Evolutionary conservation across 2,888 invertebrate species (phyloP), one percentile per base, ranked within the genome.

Genomic region (Hyalella azteca): DNA sequence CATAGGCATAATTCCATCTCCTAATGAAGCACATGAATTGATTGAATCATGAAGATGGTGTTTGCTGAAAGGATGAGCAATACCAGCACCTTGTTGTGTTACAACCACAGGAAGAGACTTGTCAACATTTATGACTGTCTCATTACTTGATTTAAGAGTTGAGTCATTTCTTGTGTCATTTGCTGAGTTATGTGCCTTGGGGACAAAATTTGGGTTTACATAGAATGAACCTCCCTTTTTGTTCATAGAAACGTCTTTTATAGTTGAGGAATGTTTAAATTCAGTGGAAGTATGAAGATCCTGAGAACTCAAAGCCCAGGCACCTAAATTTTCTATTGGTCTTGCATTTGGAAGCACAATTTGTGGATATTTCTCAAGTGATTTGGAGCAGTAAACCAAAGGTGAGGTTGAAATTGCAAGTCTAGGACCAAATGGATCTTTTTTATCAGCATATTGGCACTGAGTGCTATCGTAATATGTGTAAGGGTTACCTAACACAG

Each of bases 151-250:
- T 26, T 26, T 54, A 13, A 7, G 3, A 3, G 26, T 3, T 1
- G 13, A 54, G 22, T 22, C 19, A 54, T 26, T 26, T 5, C 2
- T 54, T 26, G 54, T 26, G 2, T 54, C 26, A 22, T 54, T 54
- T 54, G 19, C 26, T 11, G 2, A 54, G 7, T 7, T 9, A 54
- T n/a, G 22, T n/a, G n/a, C n/a, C 3, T 13, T 54, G 22, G 22
- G 26, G 26, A 54, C 22, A 54, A 54, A 54, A 26, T 54, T 54
- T 54, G 54, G 54, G 29, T 54, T 54, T 29, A 54, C 54, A 54
- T 54, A 54, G 4, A 26, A 54, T 54, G 54, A 54, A 54, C 29
- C 54, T 26, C 54, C 29, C 9, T 54, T 22, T 54, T 22, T 22
- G 13, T 22, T 9, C 29, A 22, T 50, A 13, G 50, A 50, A 50